Percentiles rank a stretch among this genome's conserved stretches.
Evolutionary conservation across 2,888 invertebrate species (phyloP).

Genomic region (Dicranocentrus wangi): DNA sequence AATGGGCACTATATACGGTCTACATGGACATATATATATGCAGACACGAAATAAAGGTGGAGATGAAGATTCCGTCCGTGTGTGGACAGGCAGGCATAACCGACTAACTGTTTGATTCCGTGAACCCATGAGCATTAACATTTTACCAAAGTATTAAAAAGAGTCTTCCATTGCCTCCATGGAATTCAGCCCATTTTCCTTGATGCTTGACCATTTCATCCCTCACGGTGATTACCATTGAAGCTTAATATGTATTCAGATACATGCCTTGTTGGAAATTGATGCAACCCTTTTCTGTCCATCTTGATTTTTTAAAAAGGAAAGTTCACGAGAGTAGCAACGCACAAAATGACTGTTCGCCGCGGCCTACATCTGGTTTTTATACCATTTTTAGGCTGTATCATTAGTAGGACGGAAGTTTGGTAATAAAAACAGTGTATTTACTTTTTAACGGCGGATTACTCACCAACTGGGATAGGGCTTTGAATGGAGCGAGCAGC

Average conservation of each 20-base stretch:
- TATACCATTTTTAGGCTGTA: constrained; percentile 9
- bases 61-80: not conserved
- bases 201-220: constrained; percentile 50
- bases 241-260: not conserved
- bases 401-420: constrained; percentile 33
- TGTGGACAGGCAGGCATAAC: no score
- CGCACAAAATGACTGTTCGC: constrained; percentile 1
- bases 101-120: not conserved
- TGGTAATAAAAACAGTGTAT: constrained; percentile 47
- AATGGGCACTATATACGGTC: no score
- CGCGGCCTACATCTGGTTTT: constrained; percentile 49
- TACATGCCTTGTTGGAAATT: constrained; percentile 12
- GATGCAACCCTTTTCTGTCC: constrained; percentile 20
- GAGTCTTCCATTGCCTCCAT: constrained; percentile 26
- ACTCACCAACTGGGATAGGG: constrained; percentile 13
- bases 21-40: not conserved
- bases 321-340: no score
- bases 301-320: constrained; percentile 11
- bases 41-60: not conserved
- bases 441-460: constrained; percentile 32
- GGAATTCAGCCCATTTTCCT: constrained; percentile 27
- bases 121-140: constrained; percentile 57
- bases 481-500: not conserved
- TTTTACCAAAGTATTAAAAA: constrained; percentile 55
- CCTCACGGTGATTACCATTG: not conserved